These are phyloP conservation scores for Orycteropus afer DNA, from an alignment of 2,113 vertebrate species.

Conservation along the genomic window DNA sequence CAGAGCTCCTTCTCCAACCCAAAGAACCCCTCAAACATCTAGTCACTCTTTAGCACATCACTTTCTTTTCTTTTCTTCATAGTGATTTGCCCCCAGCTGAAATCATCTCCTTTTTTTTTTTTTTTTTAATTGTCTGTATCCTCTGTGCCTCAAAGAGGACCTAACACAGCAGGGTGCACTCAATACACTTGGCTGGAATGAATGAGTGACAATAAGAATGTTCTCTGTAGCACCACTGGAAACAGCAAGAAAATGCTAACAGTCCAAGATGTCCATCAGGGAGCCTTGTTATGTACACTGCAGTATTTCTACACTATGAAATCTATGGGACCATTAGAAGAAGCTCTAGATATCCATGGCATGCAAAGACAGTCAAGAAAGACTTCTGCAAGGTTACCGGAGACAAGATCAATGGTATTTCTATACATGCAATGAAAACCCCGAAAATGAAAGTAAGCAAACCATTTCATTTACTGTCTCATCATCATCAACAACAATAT, in stretches of 20 bases:
- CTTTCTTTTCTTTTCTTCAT: not conserved
- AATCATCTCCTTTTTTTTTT: not conserved
- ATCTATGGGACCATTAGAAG: not conserved
- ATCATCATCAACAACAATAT: not conserved
- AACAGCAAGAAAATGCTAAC: not conserved
- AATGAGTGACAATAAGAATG: not conserved
- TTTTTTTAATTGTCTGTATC: not conserved
- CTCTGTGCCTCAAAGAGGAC: not conserved
- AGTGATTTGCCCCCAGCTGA: not conserved
- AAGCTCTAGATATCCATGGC: not conserved
- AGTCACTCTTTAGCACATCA: not conserved
- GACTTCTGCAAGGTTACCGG: not conserved
- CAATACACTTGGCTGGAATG: fast-evolving
- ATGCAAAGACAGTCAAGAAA: not conserved
- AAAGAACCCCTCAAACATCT: not conserved
- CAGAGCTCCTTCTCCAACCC: not conserved
- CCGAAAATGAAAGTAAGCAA: not conserved
- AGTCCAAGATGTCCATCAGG: not conserved
- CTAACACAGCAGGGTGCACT: not conserved
- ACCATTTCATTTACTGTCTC: not conserved
- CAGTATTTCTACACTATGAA: not conserved
- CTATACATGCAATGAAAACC: not conserved
- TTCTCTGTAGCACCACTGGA: not conserved
- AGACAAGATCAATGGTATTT: not conserved
- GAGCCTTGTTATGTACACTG: not conserved